Conservation (phyloP, 2,113 vertebrate genomes). For the Mesocricetus auratus region DNA sequence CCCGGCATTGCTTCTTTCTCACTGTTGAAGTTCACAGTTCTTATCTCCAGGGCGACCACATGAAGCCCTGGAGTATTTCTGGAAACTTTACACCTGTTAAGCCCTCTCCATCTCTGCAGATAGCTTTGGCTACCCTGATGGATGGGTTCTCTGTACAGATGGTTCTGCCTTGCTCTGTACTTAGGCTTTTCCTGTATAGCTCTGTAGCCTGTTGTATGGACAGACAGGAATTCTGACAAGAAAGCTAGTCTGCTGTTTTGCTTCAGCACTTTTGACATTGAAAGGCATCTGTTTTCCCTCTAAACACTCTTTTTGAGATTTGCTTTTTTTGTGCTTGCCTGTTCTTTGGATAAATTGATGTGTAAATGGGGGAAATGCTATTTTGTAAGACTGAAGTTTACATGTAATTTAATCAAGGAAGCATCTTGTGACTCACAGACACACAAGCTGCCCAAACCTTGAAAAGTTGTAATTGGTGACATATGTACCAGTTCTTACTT, state of each 20-base stretch:
- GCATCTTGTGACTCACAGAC: neutral
- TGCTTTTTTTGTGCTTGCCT: neutral
- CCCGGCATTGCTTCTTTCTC: neutral
- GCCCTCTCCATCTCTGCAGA: neutral
- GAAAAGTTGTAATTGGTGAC: neutral
- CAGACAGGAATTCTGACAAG: neutral
- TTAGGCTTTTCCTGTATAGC: neutral
- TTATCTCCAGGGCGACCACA: neutral
- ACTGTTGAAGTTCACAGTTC: neutral
- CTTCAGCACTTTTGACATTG: too few relatives aligned
- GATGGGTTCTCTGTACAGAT: neutral
- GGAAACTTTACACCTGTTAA: neutral
- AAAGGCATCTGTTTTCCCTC: too few relatives aligned
- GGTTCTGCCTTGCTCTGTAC: neutral
- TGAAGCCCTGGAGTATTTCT: neutral
- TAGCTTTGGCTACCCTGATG: neutral
- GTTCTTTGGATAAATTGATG: neutral
- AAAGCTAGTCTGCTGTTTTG: neutral
- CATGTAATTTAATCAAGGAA: conserved; percentile 11
- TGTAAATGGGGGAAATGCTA: neutral
- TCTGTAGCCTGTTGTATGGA: neutral
- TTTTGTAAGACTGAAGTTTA: neutral
- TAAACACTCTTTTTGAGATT: neutral
- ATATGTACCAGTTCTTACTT: neutral
- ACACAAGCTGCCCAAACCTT: neutral